phyloP scores from a whole-genome alignment of 2,888 invertebrate genomes.

The Heliconius hortense region DNA sequence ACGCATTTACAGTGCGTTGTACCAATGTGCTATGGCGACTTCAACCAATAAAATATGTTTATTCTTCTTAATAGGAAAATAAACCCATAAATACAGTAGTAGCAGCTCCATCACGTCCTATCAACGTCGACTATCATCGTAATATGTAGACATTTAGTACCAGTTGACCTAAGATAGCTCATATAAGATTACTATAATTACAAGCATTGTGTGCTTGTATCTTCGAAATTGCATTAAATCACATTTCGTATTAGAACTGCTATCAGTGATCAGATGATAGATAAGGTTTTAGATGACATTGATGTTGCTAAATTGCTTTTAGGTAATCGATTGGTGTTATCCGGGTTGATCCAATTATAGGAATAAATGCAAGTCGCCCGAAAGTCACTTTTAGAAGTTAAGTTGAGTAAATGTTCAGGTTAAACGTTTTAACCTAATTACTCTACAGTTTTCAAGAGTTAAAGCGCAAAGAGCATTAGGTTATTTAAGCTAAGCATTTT shows the following conservation, averaged over 20 bases:
- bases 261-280: conserved; percentile 31
- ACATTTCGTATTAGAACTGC: conserved; percentile 33
- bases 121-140: neutral
- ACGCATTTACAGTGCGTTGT: neutral
- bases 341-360: conserved; percentile 35
- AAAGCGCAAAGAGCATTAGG: neutral
- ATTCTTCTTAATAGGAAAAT: neutral
- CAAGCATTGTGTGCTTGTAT: conserved; percentile 17
- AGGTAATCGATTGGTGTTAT: conserved; percentile 31
- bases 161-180: neutral
- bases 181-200: conserved; percentile 28
- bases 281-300: conserved; percentile 31
- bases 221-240: conserved; percentile 23
- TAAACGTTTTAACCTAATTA: conserved; percentile 24
- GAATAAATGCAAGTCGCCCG: conserved; percentile 29
- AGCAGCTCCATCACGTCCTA: neutral
- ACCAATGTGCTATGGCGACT: no score
- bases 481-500: neutral
- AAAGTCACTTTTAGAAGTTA: conserved; percentile 29
- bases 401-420: conserved; percentile 27
- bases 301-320: conserved; percentile 32
- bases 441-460: conserved; percentile 11
- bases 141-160: neutral
- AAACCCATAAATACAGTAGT: neutral
- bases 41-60: no score